Evolutionary conservation across 2,797 vertebrate genomes (phyloP).

Genomic region (Labeo calbasu): DNA sequence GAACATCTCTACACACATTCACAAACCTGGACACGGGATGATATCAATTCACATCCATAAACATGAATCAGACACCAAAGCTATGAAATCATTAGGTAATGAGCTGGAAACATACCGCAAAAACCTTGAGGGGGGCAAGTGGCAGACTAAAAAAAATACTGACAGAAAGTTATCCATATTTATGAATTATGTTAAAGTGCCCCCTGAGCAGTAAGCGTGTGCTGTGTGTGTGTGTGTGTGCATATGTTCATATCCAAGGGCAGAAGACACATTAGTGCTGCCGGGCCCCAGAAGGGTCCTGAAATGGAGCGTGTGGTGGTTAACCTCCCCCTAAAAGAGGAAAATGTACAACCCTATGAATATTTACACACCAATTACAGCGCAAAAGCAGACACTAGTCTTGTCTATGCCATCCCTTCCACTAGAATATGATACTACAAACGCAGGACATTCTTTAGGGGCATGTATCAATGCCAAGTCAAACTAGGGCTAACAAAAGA

Average conservation of each 20-base stretch:
- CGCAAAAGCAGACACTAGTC: slow-evolving; percentile 10
- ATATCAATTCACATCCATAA: slow-evolving; percentile 26
- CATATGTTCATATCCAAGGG: slow-evolving; percentile 35
- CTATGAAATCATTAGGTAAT: slow-evolving; percentile 47
- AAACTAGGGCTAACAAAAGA: background rate
- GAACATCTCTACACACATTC: background rate
- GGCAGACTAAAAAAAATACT: slow-evolving; percentile 29
- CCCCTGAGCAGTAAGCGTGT: slow-evolving; percentile 26
- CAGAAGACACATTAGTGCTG: slow-evolving; percentile 43
- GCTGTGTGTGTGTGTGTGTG: slow-evolving; percentile 20
- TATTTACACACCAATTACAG: slow-evolving; percentile 57
- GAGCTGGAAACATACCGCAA: slow-evolving; percentile 27
- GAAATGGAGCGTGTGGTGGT: slow-evolving; percentile 31
- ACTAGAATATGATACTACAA: slow-evolving; percentile 16
- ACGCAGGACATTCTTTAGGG: background rate
- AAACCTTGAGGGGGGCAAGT: slow-evolving; percentile 38
- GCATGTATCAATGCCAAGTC: background rate
- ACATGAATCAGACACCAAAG: slow-evolving; percentile 20
- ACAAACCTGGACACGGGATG: background rate
- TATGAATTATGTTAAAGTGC: slow-evolving; percentile 57
- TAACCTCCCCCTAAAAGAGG: slow-evolving; percentile 46
- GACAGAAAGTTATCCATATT: slow-evolving; percentile 52
- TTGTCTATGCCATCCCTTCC: slow-evolving; percentile 21
- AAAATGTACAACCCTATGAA: slow-evolving; percentile 48
- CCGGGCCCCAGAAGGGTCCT: slow-evolving; percentile 37